Evolutionary conservation across 2,888 invertebrate genomes (phyloP), one percentile per base, ranked within the genome.

Genomic region (Germaria angustata): DNA sequence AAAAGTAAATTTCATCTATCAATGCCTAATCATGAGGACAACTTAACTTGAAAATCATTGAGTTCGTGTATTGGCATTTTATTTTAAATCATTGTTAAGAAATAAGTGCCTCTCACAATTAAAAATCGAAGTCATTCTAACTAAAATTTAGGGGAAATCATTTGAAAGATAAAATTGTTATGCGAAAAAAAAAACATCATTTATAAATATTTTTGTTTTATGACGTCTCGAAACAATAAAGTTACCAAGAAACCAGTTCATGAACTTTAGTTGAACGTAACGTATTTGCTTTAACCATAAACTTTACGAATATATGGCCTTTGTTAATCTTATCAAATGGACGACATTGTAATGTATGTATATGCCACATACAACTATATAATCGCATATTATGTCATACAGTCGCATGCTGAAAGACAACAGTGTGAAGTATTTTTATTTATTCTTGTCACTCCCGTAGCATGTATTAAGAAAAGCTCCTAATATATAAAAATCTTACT

Each of bases 401-500:
- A n/a, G n/a, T n/a, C 20, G 20, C 17, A 13, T 32, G 32, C 8
- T 28, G 7, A 32, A 9, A 20, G 9, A 24, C 2, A 24, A 11
- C 20, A 44, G 69, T 49, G 11, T 24, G 59, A 46, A 24, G 24
- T 22, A 8, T 32, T 53, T 32, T 59, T 59, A 34, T 36, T 57
- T 24, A 66, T 66, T 49, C 57, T 76, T 51, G 44, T 65, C 53
- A 11, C 17, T 59, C 44, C 13, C 15, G 24, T n/a, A 57, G 32
- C 39, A 32, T 49, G 13, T 34, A 59, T 59, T 65, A 51, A 57
- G 57, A 20, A 20, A 59, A 59, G 6, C 49, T 59, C 28, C 28
- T 9, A 55, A 51, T 59, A 57, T 65, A 57, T 79, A 73, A 59
- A 68, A 61, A 73, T 53, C 34, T 63, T 69, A 49, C 28, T 32